Evolutionary conservation across 2,888 invertebrate genomes (phyloP).

Genomic region (Drosophila histrio): DNA sequence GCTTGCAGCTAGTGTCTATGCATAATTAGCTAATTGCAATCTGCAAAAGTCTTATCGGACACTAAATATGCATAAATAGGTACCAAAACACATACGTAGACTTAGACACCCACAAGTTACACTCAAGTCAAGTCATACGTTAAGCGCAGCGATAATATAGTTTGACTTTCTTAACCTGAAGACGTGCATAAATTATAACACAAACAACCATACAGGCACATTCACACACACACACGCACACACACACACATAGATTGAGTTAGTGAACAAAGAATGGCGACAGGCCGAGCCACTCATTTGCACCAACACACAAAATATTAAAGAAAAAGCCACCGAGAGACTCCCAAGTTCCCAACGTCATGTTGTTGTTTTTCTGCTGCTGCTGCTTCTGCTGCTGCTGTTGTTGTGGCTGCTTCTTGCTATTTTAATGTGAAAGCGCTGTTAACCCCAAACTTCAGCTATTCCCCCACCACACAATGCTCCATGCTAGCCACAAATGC

Average conservation of each 20-base stretch:
- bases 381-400: slow-evolving; percentile 35
- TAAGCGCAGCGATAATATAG: slow-evolving; percentile 44
- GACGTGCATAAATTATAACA: slow-evolving; percentile 76
- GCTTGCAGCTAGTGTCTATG: background rate
- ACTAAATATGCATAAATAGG: slow-evolving; percentile 22
- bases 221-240: slow-evolving; percentile 11
- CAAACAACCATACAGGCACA: slow-evolving; percentile 45
- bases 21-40: slow-evolving; percentile 27
- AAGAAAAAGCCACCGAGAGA: slow-evolving; percentile 63
- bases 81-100: background rate
- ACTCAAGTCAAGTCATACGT: background rate
- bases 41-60: slow-evolving; percentile 35
- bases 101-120: slow-evolving; percentile 11
- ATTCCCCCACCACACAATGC: background rate
- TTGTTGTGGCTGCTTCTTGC: slow-evolving; percentile 68
- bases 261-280: slow-evolving; percentile 71
- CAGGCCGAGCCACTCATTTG: slow-evolving; percentile 68
- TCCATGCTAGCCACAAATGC: slow-evolving; percentile 48
- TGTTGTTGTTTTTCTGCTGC: slow-evolving; percentile 27
- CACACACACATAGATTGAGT: slow-evolving; percentile 15
- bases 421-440: slow-evolving; percentile 81
- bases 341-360: slow-evolving; percentile 38
- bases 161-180: slow-evolving; percentile 76
- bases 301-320: slow-evolving; percentile 63
- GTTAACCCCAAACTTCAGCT: slow-evolving; percentile 66